phyloP scores from a whole-genome alignment of 1,140 invertebrate species.

The Atta cephalotes region DNA sequence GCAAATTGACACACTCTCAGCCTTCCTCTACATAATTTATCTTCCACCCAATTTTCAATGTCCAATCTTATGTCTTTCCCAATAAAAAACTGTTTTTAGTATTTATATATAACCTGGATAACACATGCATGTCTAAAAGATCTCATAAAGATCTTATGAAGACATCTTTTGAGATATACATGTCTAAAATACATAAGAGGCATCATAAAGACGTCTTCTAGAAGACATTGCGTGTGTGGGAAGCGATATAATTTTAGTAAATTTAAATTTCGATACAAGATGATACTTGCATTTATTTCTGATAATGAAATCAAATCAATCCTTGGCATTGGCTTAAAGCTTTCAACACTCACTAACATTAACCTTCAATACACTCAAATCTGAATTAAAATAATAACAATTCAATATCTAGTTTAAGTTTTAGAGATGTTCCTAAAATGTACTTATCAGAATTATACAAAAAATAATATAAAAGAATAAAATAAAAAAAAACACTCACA shows the following conservation, averaged over 20 bases:
- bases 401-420: not conserved
- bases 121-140: too few relatives aligned
- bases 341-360: not conserved
- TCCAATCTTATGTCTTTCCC: not conserved
- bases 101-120: too few relatives aligned
- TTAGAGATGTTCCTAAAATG: not conserved
- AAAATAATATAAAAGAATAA: constrained; percentile 58
- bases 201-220: too few relatives aligned
- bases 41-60: constrained; percentile 3
- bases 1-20: constrained; percentile 33
- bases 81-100: not conserved
- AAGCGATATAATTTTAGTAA: too few relatives aligned
- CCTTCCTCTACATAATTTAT: constrained; percentile 7
- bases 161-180: too few relatives aligned
- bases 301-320: not conserved
- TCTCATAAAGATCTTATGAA: too few relatives aligned
- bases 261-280: not conserved
- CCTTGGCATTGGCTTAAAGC: not conserved
- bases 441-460: constrained; percentile 2
- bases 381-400: not conserved
- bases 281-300: constrained; percentile 4
- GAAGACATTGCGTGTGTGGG: too few relatives aligned
- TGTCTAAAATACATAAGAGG: too few relatives aligned
- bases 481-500: constrained; percentile 81
- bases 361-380: not conserved